These are phyloP conservation scores for Periophthalmus modestus DNA, from an alignment of 2,113 vertebrate genomes.

Conservation along the genomic window DNA sequence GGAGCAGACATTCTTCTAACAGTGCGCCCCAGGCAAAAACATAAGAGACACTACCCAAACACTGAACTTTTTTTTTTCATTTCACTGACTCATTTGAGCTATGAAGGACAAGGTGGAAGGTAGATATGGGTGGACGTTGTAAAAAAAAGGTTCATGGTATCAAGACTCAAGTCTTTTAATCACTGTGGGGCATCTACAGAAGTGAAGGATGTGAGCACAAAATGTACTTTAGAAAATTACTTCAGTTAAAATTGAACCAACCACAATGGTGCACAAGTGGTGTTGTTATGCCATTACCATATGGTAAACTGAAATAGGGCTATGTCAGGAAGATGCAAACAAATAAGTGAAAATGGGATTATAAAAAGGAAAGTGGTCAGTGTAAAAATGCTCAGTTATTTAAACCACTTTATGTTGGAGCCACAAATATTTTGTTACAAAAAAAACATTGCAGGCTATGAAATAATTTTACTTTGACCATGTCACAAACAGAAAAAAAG, in stretches of 20 bases:
- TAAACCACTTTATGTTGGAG: not conserved
- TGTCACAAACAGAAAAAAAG: not conserved
- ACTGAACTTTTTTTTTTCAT: slow-evolving; percentile 19
- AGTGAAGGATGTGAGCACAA: not conserved
- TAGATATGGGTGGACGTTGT: not conserved
- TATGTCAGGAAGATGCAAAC: no score
- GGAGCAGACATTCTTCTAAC: slow-evolving; percentile 27
- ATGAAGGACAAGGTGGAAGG: slow-evolving; percentile 29
- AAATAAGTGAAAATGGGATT: no score
- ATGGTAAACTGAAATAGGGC: no score
- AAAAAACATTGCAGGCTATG: not conserved
- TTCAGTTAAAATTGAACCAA: not conserved
- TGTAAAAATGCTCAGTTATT: not conserved
- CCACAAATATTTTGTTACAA: not conserved
- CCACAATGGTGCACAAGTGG: not conserved
- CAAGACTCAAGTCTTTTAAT: slow-evolving; percentile 43
- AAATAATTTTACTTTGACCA: no score
- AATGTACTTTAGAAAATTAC: not conserved
- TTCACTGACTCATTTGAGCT: slow-evolving; percentile 18
- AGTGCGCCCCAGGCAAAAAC: not conserved
- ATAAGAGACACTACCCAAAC: slow-evolving; percentile 13
- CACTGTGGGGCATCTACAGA: slow-evolving; percentile 1
- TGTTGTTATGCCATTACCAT: not conserved
- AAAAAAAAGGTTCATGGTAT: slow-evolving; percentile 14
- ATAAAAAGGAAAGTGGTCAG: no score